Evolutionary conservation across 1,140 invertebrate species (phyloP).

Genomic region (Pristionchus pacificus): DNA sequence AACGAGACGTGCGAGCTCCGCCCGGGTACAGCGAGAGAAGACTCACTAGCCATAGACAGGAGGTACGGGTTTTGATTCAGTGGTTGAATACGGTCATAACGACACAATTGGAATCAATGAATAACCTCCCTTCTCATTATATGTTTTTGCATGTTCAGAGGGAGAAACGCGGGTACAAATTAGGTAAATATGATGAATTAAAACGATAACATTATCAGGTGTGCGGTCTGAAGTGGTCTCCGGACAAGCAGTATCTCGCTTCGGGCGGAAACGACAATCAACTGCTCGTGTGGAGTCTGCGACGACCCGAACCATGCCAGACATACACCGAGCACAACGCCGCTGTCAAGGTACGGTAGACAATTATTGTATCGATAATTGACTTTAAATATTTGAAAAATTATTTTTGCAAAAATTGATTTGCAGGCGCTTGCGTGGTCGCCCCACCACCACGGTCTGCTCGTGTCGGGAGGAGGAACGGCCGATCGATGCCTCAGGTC

Average conservation of each 20-base stretch:
- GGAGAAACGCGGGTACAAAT: no score
- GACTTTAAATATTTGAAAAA: no score
- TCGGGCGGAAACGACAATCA: constrained; percentile 99
- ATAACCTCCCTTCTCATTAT: background rate
- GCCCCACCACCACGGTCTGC: constrained; percentile 92
- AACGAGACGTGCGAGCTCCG: constrained; percentile 86
- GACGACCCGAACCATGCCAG: constrained; percentile 71
- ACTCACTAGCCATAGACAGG: constrained; percentile 87
- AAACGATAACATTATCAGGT: constrained; percentile 62
- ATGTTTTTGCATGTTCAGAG: constrained; percentile 19
- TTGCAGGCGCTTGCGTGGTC: constrained; percentile 99
- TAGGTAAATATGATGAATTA: no score
- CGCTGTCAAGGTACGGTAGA: no score
- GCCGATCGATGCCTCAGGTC: constrained; percentile 84
- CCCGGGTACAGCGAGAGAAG: constrained; percentile 68
- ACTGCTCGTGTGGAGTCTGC: constrained; percentile 93
- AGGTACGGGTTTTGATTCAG: constrained; percentile 64
- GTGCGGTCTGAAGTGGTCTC: constrained; percentile 98
- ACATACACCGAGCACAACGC: constrained; percentile 96
- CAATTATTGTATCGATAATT: no score
- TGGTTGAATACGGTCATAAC: no score
- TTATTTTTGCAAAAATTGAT: no score
- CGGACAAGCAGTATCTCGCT: constrained; percentile 93
- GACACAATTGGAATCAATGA: no score
- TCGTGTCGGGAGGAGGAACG: constrained; percentile 92